Base-by-base conservation (phyloP, 2,113 vertebrate genomes). In the Campylorhamphus procurvoides region DNA sequence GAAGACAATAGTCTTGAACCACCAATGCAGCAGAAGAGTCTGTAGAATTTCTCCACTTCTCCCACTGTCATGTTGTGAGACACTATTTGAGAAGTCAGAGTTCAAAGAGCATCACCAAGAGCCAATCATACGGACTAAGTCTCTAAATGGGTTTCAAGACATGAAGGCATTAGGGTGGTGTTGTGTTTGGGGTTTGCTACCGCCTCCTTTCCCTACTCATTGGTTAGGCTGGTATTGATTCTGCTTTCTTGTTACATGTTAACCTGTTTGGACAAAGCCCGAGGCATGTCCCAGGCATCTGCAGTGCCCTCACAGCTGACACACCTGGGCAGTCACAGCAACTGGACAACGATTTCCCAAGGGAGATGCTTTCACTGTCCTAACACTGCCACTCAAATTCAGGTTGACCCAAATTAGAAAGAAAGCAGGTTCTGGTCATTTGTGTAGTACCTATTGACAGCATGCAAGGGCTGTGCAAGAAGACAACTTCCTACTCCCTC, bases 71-170 rank as follows among this genome's bases (percentile, higher is more conserved):
- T 53, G 17, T 37, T 33, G 24, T 46, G 24, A 59, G 50, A 62
- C 9, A 29, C 22, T 18, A 1, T 23, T 29, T 24, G 10, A 35
- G 23, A 81, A 31, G 20, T 59, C 68, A 81, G 77, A 67, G 9
- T 44, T 78, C 11, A 1, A 79, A 53, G 8, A 84, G 56, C 69
- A 29, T 49, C 2, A 0, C 39, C 40, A 52, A 22, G 39, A 83
- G 29, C 11, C 0, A 0, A 11, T 12, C 5, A 0, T 7, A 44
- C 52, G 33, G 8, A n/a, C 37, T 28, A n/a, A 72, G 15, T 49
- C 22, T 73, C 44, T 39, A 15, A 82, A 19, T 3, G 52, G 29
- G 9, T 56, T 75, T 67, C 52, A 53, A 39, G 24, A 60, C 15
- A 20, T 1, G 33, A 35, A 74, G 28, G 14, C 7, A 25, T 49